Evolutionary conservation across 2,888 invertebrate species (phyloP), one percentile per base, ranked within the genome.

Genomic region (Campaea margaritaria): DNA sequence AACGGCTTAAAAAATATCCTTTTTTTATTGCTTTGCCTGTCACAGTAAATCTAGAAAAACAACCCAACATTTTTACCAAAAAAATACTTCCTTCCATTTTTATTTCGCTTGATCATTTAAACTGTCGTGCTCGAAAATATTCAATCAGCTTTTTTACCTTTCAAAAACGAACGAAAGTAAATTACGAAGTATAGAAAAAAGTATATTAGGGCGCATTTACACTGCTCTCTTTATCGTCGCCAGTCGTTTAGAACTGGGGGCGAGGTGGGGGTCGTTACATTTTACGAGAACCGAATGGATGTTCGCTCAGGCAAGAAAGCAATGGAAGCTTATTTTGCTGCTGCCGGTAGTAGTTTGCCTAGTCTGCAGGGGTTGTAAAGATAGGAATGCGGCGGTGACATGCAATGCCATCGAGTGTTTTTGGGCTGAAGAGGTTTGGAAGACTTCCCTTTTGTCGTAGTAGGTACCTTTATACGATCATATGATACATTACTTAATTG

Each of bases 241-340:
- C 27, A 63, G 60, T 64, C 64, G 54, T 64, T 52, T 56, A 54
- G 58, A 31, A 44, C 47, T 60, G 62, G 51, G 2, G 16, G 42
- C 5, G 41, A 16, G 41, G 41, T 1, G 55, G 63, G 55, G 69
- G 73, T 73, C 82, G 74, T 83, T 78, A 75, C 75, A 68, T 82
- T 83, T 83, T 81, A 83, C 73, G 79, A 72, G 61, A 55, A 65
- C 65, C 65, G 75, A 81, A 81, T 78, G 78, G 76, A 60, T 58
- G 62, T 46, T 59, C 70, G 62, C 60, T 69, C 64, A 65, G 65
- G 64, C 64, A 67, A 58, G 64, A 52, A 38, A 58, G 47, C 54
- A 62, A 62, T 64, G 53, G 53, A 57, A 54, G 65, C 58, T 65
- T 64, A 65, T 62, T 65, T 62, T 39, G 27, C 34, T 54, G 31